Evolutionary conservation across 2,888 invertebrate species (phyloP), one percentile per base, ranked within the genome.

Genomic region (Orgyia antiqua): DNA sequence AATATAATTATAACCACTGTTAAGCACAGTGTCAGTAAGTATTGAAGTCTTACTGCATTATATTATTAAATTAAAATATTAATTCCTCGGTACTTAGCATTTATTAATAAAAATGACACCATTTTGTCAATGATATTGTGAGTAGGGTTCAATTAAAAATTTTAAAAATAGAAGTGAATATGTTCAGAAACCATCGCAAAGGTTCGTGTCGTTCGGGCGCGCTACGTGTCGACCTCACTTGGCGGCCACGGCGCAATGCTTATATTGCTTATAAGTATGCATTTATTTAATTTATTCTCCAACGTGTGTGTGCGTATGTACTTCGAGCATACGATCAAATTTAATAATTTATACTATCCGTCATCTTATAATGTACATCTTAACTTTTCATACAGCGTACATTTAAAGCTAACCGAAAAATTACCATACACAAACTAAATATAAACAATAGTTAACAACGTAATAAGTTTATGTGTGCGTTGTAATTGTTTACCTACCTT

Each of bases 271-370:
- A 47, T 60, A 54, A 51, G 49, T 60, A 58, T 60, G 57, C 68
- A 58, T 71, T 66, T 70, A 63, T 68, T 66, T 66, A 60, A 68
- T 67, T 58, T 68, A 66, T 68, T 66, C 64, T 50, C 45, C 57
- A 54, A 50, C 52, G 51, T 41, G 42, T 49, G 45, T 51, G 45
- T 47, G 46, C 39, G 44, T 33, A 24, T 32, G 36, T 20, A 26
- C 29, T 13, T 39, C n/a, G 24, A 33, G 15, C 15, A 39, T 42
- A 39, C 32, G 36, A 40, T 27, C 20, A 36, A 26, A 36, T 33
- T 33, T 41, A 43, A 35, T 42, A 38, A 29, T 8, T 15, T 15
- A 15, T 15, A 15, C 6, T 6, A 6, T 15, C 4, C 4, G 4
- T 4, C 4, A 15, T 15, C 15, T 15, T 15, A 15, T 15, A 4